Evolutionary conservation across 1,140 invertebrate species (phyloP).

Genomic region (Leptoteleia sp.): DNA sequence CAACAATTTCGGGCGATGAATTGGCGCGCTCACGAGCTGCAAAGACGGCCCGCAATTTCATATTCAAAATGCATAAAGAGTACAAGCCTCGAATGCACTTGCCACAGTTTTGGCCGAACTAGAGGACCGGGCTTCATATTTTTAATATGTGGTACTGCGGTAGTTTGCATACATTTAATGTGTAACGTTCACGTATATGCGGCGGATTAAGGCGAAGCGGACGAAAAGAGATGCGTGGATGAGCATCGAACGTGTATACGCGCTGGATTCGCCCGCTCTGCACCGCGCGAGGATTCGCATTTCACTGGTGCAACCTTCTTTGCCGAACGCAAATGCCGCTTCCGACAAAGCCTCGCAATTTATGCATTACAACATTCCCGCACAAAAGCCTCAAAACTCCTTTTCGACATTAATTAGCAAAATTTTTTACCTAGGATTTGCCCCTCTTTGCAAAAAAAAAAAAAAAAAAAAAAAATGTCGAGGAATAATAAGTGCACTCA

Average conservation of each 20-base stretch:
- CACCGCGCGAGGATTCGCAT: constrained; percentile 58
- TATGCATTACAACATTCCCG: constrained; percentile 16
- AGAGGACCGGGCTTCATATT: constrained; percentile 30
- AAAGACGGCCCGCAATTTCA: constrained; percentile 27
- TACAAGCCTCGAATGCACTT: constrained; percentile 20
- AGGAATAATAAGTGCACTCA: too few species aligned
- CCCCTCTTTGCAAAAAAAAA: too few species aligned
- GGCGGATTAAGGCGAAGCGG: constrained; percentile 20
- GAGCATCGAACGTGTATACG: constrained; percentile 27
- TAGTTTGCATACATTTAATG: constrained; percentile 42
- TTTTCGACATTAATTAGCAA: constrained; percentile 5
- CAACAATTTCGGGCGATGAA: constrained; percentile 1
- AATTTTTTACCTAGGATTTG: too few species aligned
- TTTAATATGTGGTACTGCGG: constrained; percentile 48
- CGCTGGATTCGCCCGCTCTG: too few species aligned
- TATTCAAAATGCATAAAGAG: constrained; percentile 31
- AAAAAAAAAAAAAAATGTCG: too few species aligned
- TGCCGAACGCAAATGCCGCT: constrained; percentile 30
- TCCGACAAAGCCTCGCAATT: constrained; percentile 31
- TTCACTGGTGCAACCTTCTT: constrained; percentile 54
- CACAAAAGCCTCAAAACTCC: not conserved
- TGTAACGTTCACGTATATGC: constrained; percentile 36
- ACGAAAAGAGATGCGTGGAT: constrained; percentile 39
- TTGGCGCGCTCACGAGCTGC: too few species aligned
- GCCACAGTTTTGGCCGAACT: constrained; percentile 19